These are phyloP conservation scores for Stigmatopora nigra DNA, from an alignment of 2,113 vertebrate genomes.

Conservation along the genomic window DNA sequence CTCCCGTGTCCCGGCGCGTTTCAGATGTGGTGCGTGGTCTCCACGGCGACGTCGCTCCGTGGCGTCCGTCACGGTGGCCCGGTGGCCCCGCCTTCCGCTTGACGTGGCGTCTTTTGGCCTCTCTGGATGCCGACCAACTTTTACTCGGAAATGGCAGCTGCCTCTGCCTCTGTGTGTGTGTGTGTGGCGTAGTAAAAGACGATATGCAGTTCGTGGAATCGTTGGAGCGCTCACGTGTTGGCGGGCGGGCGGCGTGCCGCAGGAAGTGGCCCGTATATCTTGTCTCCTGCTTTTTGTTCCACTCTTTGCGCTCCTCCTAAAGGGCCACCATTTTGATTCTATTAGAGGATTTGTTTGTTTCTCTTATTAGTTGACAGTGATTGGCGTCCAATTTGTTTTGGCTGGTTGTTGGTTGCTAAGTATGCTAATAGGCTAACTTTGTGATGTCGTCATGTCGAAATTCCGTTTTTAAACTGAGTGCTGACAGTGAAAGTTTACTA, in stretches of 20 bases:
- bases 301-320: neutral
- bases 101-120: neutral
- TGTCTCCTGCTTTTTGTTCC: neutral
- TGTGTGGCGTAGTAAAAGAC: slow-evolving; percentile 21
- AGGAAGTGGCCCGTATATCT: slow-evolving; percentile 40
- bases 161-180: neutral
- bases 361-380: too few relatives aligned
- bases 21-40: neutral
- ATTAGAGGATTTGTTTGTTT: too few relatives aligned
- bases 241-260: slow-evolving; percentile 29
- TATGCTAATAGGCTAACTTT: too few relatives aligned
- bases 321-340: too few relatives aligned
- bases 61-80: too few relatives aligned
- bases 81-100: neutral
- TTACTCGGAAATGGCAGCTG: slow-evolving; percentile 41
- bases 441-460: too few relatives aligned
- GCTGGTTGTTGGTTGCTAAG: too few relatives aligned
- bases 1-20: neutral
- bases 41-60: neutral
- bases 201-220: slow-evolving; percentile 29
- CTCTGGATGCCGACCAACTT: neutral
- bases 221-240: slow-evolving; percentile 37
- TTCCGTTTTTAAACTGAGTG: too few relatives aligned
- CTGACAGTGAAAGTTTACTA: too few relatives aligned
- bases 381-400: too few relatives aligned